Evolutionary conservation across 2,888 invertebrate species (phyloP).

Genomic region (Loripinus fragilis): DNA sequence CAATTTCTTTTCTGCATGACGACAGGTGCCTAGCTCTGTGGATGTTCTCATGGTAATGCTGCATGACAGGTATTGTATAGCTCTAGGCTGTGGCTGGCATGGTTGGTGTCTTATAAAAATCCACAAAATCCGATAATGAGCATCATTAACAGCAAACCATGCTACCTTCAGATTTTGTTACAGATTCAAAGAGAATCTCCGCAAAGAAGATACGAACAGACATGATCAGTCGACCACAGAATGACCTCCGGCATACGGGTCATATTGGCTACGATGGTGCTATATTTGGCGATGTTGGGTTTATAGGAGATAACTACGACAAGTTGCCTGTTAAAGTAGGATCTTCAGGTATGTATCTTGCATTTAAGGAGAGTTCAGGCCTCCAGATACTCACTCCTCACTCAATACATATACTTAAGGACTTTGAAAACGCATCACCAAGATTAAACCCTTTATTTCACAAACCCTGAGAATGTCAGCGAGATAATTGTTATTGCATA

Average conservation of each 20-base stretch:
- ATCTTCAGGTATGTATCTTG: no score
- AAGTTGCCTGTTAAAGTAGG: conserved; percentile 92
- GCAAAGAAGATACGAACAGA: conserved; percentile 89
- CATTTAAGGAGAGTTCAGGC: no score
- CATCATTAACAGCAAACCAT: conserved; percentile 14
- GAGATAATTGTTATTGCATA: no score
- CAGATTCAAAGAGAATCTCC: conserved; percentile 76
- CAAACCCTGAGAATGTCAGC: no score
- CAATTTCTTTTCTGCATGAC: no score
- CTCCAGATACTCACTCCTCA: no score
- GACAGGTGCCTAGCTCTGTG: no score
- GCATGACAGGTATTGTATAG: conserved; percentile 15
- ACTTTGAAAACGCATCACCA: no score
- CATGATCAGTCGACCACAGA: conserved; percentile 98
- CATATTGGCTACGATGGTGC: conserved; percentile 99
- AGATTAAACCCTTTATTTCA: no score
- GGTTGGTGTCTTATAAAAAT: not conserved
- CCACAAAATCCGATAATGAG: not conserved
- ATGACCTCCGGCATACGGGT: conserved; percentile 97
- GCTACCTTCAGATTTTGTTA: conserved; percentile 37
- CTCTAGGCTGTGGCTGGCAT: not conserved
- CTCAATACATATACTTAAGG: no score
- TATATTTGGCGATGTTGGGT: conserved; percentile 96
- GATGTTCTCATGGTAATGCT: no score
- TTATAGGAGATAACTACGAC: conserved; percentile 86